Evolutionary conservation across 2,113 vertebrate species (phyloP), one percentile per base, ranked within the genome.

Genomic region (Alouatta palliata): DNA sequence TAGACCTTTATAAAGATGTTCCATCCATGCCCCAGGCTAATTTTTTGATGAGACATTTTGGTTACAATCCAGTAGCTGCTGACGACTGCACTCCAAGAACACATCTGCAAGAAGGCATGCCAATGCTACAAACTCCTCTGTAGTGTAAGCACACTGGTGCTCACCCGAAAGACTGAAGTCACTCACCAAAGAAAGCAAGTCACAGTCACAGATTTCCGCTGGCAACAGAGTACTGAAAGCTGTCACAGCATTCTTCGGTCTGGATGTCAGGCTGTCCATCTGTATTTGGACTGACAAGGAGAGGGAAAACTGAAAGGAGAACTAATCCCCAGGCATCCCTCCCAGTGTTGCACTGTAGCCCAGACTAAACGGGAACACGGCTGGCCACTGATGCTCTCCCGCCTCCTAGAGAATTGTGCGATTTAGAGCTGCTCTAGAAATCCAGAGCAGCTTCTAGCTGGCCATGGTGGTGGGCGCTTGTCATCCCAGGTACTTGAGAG

Each of bases 1-100:
- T 45, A 92, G 58, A 20, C 37, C 75, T 95, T 73, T 88, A 45
- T 37, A 82, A 96, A 87, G 52, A 70, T 27, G 73, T 30, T 56
- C 35, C 9, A 30, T 16, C 49, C 79, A 52, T 75, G 49, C 87
- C 32, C 30, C 32, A 58, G 52, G 68, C 61, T 93, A 87, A 91
- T 19, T 77, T 79, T 91, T 93, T 83, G 85, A 90, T 92, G 91
- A 94, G 83, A 82, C 45, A 58, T 83, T 95, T 89, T 85, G 89
- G 94, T 95, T 88, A 49, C 47, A 85, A 91, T 79, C 47, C 73
- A 73, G 66, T 12, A 89, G 76, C 54, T 94, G 89, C 91, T 96
- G 81, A 92, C 11, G 79, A 85, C 89, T 96, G 81, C 83, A 95
- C 58, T 95, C 76, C 52, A 49, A 21, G 80, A 66, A 35, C 1